Conservation (phyloP, 2,888 invertebrate species). For the Coleophora deauratella region DNA sequence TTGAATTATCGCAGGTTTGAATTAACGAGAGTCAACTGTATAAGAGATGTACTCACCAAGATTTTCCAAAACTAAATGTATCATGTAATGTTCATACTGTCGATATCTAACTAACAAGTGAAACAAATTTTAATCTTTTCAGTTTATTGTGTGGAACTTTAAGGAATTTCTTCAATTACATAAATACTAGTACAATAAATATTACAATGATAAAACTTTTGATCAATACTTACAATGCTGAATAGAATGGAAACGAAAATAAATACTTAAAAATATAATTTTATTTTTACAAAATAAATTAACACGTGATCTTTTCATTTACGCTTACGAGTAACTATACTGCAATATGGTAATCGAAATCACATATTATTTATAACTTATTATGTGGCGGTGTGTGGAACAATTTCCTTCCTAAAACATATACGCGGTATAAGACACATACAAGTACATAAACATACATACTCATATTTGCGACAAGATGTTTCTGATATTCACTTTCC, state of each 20-base stretch:
- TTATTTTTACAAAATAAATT: constrained; percentile 44
- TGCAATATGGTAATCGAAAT: constrained; percentile 37
- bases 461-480: constrained; percentile 15
- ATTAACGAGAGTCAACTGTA: too few relatives aligned
- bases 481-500: constrained; percentile 14
- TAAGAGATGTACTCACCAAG: too few relatives aligned
- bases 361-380: constrained; percentile 25
- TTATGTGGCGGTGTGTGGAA: constrained; percentile 30
- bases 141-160: too few relatives aligned
- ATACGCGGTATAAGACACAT: constrained; percentile 23
- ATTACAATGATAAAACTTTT: too few relatives aligned
- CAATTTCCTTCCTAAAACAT: constrained; percentile 21
- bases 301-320: constrained; percentile 31
- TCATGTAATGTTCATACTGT: too few relatives aligned
- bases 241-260: constrained; percentile 2
- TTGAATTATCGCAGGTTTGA: too few relatives aligned
- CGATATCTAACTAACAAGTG: too few relatives aligned
- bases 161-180: too few relatives aligned
- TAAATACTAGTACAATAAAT: too few relatives aligned
- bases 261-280: constrained; percentile 35
- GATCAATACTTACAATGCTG: not conserved
- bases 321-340: constrained; percentile 20
- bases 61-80: too few relatives aligned
- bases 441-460: constrained; percentile 9
- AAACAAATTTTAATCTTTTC: too few relatives aligned